A percentile compares a stretch with the other conserved stretches of the same genome.
Conservation (phyloP, 2,888 invertebrate species). For the Aelia acuminata region DNA sequence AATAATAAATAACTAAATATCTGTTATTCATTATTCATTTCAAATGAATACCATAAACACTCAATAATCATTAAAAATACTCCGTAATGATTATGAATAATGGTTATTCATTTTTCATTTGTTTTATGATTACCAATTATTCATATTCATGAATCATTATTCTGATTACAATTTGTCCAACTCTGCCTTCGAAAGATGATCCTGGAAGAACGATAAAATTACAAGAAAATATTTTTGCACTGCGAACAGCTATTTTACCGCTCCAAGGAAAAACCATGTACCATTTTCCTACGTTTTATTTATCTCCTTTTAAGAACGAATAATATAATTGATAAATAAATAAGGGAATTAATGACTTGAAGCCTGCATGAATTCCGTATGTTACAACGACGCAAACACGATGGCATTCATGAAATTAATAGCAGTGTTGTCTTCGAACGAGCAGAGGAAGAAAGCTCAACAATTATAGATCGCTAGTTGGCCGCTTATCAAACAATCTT, state of each 20-base stretch:
- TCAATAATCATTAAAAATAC: too few species aligned
- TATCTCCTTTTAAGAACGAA: not conserved
- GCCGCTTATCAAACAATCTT: slow-evolving; percentile 39
- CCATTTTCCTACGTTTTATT: not conserved
- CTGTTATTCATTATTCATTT: too few species aligned
- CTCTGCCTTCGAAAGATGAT: not conserved
- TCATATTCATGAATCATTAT: too few species aligned
- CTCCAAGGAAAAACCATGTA: not conserved
- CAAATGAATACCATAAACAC: too few species aligned
- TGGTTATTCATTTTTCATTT: too few species aligned
- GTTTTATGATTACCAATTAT: too few species aligned
- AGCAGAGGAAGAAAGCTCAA: slow-evolving; percentile 13
- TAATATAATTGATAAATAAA: not conserved
- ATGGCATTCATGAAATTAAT: slow-evolving; percentile 25
- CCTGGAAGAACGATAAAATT: not conserved
- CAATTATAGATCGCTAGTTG: slow-evolving; percentile 29
- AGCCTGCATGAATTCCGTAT: not conserved
- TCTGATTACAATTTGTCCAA: too few species aligned
- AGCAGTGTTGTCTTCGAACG: not conserved
- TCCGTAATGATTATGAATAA: too few species aligned
- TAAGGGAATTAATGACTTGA: not conserved
- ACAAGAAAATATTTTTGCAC: too few species aligned
- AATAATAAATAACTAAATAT: too few species aligned
- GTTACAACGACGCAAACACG: not conserved
- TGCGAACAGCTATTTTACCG: too few species aligned